These are phyloP conservation scores for Tortricodes alternella DNA, from an alignment of 2,888 invertebrate species.

Conservation along the genomic window DNA sequence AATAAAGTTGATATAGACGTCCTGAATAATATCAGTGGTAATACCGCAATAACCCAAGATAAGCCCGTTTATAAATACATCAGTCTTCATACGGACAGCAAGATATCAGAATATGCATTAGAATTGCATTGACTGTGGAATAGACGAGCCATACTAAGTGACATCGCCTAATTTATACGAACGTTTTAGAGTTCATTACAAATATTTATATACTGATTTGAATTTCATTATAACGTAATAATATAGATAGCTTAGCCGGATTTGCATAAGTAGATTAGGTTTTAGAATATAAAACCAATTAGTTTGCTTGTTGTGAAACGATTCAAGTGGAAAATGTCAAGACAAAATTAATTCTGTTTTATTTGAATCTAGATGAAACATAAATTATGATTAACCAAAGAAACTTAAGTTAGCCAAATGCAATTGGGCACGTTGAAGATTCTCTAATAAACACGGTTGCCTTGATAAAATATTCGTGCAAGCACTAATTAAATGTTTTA, in stretches of 20 bases:
- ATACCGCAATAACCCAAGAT: no score
- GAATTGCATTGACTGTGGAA: neutral
- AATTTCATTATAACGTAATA: neutral
- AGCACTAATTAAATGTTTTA: no score
- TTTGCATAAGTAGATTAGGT: conserved; percentile 21
- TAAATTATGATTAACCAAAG: neutral
- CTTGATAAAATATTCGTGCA: no score
- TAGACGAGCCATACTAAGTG: no score
- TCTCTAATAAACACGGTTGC: no score
- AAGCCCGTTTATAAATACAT: no score
- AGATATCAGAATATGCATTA: neutral
- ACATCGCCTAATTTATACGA: neutral
- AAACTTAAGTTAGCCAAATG: no score
- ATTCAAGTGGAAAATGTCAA: neutral
- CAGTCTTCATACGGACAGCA: no score
- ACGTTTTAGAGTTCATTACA: neutral
- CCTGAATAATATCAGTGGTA: no score
- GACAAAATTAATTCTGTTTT: conserved; percentile 1
- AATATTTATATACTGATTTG: conserved; percentile 13
- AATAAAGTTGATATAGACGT: no score
- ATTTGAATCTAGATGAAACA: neutral
- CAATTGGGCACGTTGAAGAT: no score
- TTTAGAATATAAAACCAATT: conserved; percentile 9
- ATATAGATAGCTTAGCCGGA: conserved; percentile 7
- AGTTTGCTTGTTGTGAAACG: neutral